A percentile compares a stretch with the other conserved stretches of the same genome.
Evolutionary conservation across 2,888 invertebrate genomes (phyloP).

Genomic region (Meteorus cinctellus): DNA sequence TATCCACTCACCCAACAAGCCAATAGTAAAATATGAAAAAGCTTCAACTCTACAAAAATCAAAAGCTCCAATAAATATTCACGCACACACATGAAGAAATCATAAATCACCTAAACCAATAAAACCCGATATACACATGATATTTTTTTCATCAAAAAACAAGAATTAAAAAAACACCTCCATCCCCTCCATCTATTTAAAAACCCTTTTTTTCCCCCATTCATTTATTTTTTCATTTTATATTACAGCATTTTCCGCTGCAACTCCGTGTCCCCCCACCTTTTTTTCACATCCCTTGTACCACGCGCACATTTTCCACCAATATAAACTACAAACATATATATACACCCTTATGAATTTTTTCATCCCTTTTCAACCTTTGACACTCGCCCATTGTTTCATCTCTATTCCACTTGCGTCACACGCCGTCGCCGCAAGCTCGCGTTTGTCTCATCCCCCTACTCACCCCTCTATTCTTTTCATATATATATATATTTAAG

Average conservation of each 20-base stretch:
- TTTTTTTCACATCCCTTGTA: neutral
- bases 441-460: neutral
- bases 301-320: constrained; percentile 22
- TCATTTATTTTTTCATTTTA: neutral
- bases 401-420: constrained; percentile 12
- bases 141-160: neutral
- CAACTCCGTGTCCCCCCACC: neutral
- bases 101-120: constrained; percentile 27
- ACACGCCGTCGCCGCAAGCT: constrained; percentile 17
- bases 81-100: constrained; percentile 13
- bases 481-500: neutral
- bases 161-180: neutral
- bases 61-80: constrained; percentile 17
- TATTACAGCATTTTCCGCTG: neutral
- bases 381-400: neutral
- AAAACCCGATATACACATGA: constrained; percentile 9
- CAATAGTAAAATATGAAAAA: neutral
- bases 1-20: too few relatives aligned
- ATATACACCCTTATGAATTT: neutral
- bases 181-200: neutral
- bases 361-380: neutral
- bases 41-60: constrained; percentile 4
- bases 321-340: neutral
- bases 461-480: neutral
- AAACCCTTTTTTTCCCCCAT: neutral